phyloP scores from a whole-genome alignment of 2,888 invertebrate species.

The Drosophila histrio region DNA sequence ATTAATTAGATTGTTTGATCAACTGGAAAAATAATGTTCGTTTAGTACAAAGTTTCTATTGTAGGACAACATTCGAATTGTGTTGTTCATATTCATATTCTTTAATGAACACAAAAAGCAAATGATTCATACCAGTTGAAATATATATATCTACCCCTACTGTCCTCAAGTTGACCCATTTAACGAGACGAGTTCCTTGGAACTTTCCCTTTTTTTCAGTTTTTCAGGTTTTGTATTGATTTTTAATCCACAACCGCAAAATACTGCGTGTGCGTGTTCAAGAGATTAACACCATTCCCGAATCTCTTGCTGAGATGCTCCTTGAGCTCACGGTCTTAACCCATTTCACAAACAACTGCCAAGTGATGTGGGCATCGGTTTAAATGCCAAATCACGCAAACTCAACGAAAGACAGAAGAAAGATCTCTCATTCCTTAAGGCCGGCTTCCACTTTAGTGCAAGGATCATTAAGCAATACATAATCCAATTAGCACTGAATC shows the following conservation, averaged over 20 bases:
- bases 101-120: background rate
- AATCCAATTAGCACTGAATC: constrained; percentile 75
- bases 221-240: background rate
- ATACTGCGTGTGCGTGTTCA: constrained; percentile 32
- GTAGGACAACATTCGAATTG: background rate
- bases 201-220: constrained; percentile 57
- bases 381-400: constrained; percentile 60
- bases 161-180: constrained; percentile 33
- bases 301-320: constrained; percentile 10
- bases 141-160: constrained; percentile 14
- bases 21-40: constrained; percentile 41
- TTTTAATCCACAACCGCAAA: constrained; percentile 40
- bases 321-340: constrained; percentile 22
- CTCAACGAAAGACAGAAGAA: constrained; percentile 6
- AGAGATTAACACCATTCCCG: constrained; percentile 47
- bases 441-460: constrained; percentile 24
- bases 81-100: background rate
- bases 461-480: constrained; percentile 75
- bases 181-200: background rate
- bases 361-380: constrained; percentile 29
- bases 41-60: constrained; percentile 1
- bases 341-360: constrained; percentile 50
- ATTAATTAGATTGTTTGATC: constrained; percentile 55
- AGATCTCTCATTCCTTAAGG: background rate
- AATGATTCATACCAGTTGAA: constrained; percentile 18